Conservation (phyloP, 2,888 invertebrate species). For the Acanthococcus lagerstroemiae region DNA sequence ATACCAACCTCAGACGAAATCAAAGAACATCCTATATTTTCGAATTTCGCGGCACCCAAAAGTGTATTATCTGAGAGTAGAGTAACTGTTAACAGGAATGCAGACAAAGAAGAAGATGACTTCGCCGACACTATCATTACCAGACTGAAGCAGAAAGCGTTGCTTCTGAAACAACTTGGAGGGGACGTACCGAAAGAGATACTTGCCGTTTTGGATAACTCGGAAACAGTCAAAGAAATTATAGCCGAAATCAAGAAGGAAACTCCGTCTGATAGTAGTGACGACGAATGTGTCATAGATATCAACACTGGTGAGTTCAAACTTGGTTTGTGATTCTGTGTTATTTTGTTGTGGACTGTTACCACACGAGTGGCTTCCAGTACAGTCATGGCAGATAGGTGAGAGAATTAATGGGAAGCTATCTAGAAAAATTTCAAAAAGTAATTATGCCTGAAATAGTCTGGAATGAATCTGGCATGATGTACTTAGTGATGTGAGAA, state of each 20-base stretch:
- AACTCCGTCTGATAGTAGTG: not conserved
- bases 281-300: not conserved
- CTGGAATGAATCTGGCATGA: no score
- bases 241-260: constrained; percentile 20
- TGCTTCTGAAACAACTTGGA: constrained; percentile 44
- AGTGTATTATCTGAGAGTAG: no score
- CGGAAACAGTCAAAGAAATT: constrained; percentile 20
- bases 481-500: no score
- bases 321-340: no score
- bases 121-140: constrained; percentile 50
- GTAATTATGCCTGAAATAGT: no score
- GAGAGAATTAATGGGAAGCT: no score
- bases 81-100: no score
- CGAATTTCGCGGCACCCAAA: not conserved
- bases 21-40: constrained; percentile 8
- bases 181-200: constrained; percentile 21
- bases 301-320: not conserved
- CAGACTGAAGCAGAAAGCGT: constrained; percentile 47
- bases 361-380: no score
- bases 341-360: no score
- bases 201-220: constrained; percentile 14
- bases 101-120: constrained; percentile 36
- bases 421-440: no score
- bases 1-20: not conserved
- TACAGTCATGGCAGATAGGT: no score